Evolutionary conservation across 2,797 vertebrate species (phyloP).

Genomic region (Liparis tanakae): DNA sequence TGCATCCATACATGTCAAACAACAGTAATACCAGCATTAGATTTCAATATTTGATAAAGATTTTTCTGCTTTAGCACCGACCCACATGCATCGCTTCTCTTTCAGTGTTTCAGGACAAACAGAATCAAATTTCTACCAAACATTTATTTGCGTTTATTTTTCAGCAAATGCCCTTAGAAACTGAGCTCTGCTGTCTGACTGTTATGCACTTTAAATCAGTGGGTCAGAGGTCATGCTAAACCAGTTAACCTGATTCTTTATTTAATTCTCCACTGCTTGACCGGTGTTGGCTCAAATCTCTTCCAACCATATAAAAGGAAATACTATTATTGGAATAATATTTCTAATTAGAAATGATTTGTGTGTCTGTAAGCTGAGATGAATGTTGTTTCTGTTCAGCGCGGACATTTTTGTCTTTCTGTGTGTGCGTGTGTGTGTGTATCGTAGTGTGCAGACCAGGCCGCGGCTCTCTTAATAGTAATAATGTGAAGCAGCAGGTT

Average conservation of each 20-base stretch:
- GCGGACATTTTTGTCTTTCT: neutral
- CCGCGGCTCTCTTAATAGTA: slow-evolving; percentile 65
- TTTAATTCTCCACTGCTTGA: slow-evolving; percentile 1
- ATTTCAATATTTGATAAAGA: slow-evolving; percentile 5
- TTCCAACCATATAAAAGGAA: no score
- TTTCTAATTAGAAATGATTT: neutral
- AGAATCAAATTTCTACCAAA: slow-evolving; percentile 3
- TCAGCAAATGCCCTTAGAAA: neutral
- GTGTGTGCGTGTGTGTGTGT: slow-evolving; percentile 22
- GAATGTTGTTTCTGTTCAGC: slow-evolving; percentile 46
- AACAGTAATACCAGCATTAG: neutral
- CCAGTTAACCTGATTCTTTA: neutral
- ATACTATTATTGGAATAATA: neutral
- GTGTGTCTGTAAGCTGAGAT: slow-evolving; percentile 23
- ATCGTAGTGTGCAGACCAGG: slow-evolving; percentile 31
- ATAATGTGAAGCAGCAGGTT: slow-evolving; percentile 73
- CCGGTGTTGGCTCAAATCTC: slow-evolving; percentile 13
- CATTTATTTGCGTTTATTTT: no score
- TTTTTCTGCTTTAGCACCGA: slow-evolving; percentile 7
- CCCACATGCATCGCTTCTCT: slow-evolving; percentile 1
- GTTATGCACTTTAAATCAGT: neutral
- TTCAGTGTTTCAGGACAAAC: slow-evolving; percentile 1
- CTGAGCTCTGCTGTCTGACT: neutral
- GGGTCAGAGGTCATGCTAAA: neutral
- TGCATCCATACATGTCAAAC: neutral